phyloP scores from a whole-genome alignment of 2,888 invertebrate species.

The Drosophila silvestris region DNA sequence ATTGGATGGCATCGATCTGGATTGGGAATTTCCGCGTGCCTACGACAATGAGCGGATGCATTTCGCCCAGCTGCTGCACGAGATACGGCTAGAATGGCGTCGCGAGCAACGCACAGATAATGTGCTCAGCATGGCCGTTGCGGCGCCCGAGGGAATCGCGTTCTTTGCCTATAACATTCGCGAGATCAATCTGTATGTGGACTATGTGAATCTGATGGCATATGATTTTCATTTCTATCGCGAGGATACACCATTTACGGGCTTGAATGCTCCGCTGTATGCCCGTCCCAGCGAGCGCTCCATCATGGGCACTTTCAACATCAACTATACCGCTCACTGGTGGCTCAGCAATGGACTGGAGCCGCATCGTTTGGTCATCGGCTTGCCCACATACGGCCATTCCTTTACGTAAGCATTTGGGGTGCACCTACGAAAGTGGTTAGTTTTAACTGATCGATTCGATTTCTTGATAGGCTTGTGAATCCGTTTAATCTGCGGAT shows the following conservation, averaged over 20 bases:
- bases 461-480: constrained; percentile 86
- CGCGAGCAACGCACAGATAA: constrained; percentile 87
- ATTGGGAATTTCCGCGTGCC: constrained; percentile 95
- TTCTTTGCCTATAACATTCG: constrained; percentile 92
- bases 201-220: constrained; percentile 95
- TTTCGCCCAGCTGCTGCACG: constrained; percentile 90
- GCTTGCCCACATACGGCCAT: constrained; percentile 95
- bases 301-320: constrained; percentile 90
- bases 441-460: neutral
- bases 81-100: constrained; percentile 89
- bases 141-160: constrained; percentile 91
- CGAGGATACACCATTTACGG: constrained; percentile 92
- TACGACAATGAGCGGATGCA: constrained; percentile 88
- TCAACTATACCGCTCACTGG: constrained; percentile 92
- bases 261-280: constrained; percentile 93
- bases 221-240: constrained; percentile 95
- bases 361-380: constrained; percentile 91
- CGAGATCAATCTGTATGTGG: constrained; percentile 92
- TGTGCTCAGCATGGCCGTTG: constrained; percentile 91
- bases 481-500: constrained; percentile 89
- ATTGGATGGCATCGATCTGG: constrained; percentile 87
- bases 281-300: constrained; percentile 87
- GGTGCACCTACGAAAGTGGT: neutral
- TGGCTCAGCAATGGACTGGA: constrained; percentile 92
- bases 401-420: constrained; percentile 87